Conservation (phyloP, 2,888 invertebrate genomes). For the Heliconius cydno region DNA sequence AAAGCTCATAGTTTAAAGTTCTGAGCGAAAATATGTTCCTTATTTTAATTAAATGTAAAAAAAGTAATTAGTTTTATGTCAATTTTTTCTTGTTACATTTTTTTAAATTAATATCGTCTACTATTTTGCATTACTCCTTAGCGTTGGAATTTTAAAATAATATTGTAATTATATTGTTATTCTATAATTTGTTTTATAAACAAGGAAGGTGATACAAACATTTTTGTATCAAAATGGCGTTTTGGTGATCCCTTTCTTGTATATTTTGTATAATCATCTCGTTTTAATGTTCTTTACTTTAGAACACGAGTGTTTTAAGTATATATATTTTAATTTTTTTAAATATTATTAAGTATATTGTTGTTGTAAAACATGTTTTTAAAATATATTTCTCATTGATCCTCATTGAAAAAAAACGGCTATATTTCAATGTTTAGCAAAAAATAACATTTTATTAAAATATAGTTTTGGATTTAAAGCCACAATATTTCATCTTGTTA, state of each 20-base stretch:
- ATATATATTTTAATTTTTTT: background rate
- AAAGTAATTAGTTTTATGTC: background rate
- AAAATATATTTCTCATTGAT: background rate
- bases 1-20: background rate
- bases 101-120: background rate
- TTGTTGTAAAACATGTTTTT: background rate
- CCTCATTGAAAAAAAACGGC: no score
- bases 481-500: background rate
- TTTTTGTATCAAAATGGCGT: constrained; percentile 62
- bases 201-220: constrained; percentile 66
- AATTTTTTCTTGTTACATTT: no score
- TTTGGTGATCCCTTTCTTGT: constrained; percentile 67
- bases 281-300: constrained; percentile 4
- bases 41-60: background rate
- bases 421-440: no score
- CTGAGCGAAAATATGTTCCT: background rate
- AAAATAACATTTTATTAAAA: no score
- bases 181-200: constrained; percentile 25
- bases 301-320: background rate
- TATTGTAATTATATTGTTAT: background rate
- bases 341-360: background rate
- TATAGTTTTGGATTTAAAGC: background rate
- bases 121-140: background rate
- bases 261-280: constrained; percentile 23
- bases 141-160: no score